Base-by-base conservation (phyloP, 2,113 vertebrate genomes). In the Phycodurus eques region DNA sequence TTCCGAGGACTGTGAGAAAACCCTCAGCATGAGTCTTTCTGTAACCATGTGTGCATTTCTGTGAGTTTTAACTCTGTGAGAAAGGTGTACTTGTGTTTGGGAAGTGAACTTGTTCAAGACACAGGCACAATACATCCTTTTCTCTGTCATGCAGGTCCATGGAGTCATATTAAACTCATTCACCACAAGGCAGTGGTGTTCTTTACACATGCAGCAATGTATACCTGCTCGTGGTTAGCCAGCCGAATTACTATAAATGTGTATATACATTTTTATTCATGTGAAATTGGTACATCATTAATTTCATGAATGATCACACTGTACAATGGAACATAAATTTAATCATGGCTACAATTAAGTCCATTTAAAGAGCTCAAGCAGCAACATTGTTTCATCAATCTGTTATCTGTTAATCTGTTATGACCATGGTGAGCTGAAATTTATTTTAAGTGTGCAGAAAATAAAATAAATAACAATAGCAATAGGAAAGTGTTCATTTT, bases 1-100 rank as follows among this genome's bases (percentile, higher is more conserved):
- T 78, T 83, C 86, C 83, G 70, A 91, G 85, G 87, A 87, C 85
- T 92, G 91, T 91, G 90, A 89, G 92, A 92, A 91, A 90, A 88
- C 75, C 54, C 65, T 81, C 72, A 83, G 80, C 67, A 75, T 65
- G 63, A 82, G 81, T 72, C 76, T 84, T 79, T 80, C 67, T 72
- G 72, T 76, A 76, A 77, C 59, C 51, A 44, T 35, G 56, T 73
- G 75, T 77, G 67, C 71, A 9, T 74, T 17, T 76, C 72, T 80
- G 74, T 83, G 82, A 80, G 76, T 85, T 85, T 83, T 78, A 85
- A 81, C 85, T 83, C 80, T 84, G 85, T 89, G 88, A 83, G 84
- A 88, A 87, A 84, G 78, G 84, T 83, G 82, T 83, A 76, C 75
- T 79, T 82, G 83, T 84, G 77, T 72, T 86, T 79, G 83, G 87